Evolutionary conservation across 2,888 invertebrate species (phyloP).

Genomic region (Bombylius major): DNA sequence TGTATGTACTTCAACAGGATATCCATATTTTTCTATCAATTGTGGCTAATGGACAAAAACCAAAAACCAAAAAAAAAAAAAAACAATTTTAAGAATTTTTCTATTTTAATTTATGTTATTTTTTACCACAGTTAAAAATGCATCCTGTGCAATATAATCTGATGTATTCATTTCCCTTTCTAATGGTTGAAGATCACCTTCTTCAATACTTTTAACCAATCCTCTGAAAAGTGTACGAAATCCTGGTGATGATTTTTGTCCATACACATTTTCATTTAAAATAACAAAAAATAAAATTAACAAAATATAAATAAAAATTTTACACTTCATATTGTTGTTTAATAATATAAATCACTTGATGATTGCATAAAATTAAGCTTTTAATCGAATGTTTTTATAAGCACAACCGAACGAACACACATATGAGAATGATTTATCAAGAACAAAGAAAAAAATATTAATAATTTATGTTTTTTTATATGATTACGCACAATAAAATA

Average conservation of each 20-base stretch:
- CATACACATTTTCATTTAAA: too few relatives aligned
- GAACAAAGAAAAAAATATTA: too few relatives aligned
- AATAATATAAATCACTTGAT: too few relatives aligned
- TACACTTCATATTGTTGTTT: too few relatives aligned
- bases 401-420: too few relatives aligned
- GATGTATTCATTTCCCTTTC: not conserved
- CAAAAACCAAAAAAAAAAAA: not conserved
- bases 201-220: not conserved
- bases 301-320: too few relatives aligned
- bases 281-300: too few relatives aligned
- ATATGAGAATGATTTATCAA: too few relatives aligned
- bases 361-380: too few relatives aligned
- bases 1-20: constrained; percentile 51
- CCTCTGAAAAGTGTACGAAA: not conserved
- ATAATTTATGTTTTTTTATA: too few relatives aligned
- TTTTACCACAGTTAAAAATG: not conserved
- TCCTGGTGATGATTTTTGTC: not conserved
- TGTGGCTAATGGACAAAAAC: not conserved
- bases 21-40: constrained; percentile 41
- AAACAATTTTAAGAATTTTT: not conserved
- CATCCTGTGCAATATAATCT: not conserved
- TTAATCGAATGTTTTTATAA: too few relatives aligned
- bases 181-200: not conserved
- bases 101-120: not conserved
- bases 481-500: too few relatives aligned